Evolutionary conservation across 2,113 vertebrate genomes (phyloP).

Genomic region (Nibea coibor): DNA sequence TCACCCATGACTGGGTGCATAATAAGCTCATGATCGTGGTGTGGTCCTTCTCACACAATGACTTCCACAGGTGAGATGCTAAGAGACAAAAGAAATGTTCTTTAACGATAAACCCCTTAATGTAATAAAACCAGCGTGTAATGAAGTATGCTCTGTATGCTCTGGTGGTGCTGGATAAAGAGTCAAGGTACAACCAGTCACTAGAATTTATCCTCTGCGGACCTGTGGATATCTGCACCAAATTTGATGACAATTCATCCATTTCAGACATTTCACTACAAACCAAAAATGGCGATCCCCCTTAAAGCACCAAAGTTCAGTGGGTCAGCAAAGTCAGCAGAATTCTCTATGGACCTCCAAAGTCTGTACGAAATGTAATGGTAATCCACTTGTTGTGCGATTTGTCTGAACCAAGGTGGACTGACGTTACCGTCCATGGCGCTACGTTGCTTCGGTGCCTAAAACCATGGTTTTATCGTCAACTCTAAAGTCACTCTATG

Average conservation of each 20-base stretch:
- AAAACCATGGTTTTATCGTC: not conserved
- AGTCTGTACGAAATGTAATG: not conserved
- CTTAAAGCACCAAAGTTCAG: not conserved
- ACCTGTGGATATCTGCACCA: not conserved
- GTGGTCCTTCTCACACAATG: no score
- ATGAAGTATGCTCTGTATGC: no score
- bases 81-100: no score
- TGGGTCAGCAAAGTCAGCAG: not conserved
- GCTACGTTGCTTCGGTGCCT: accelerated
- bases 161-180: no score
- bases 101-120: no score
- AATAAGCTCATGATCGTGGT: no score
- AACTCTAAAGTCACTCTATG: not conserved
- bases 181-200: not conserved
- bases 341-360: not conserved
- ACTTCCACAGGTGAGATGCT: no score
- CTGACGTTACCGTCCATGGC: no score
- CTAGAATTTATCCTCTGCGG: not conserved
- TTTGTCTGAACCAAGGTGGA: not conserved
- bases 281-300: no score
- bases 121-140: no score
- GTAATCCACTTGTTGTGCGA: not conserved
- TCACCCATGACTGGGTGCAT: no score
- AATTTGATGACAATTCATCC: not conserved
- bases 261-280: not conserved